Base-by-base conservation (phyloP, 2,113 vertebrate species). In the Esox niger region DNA sequence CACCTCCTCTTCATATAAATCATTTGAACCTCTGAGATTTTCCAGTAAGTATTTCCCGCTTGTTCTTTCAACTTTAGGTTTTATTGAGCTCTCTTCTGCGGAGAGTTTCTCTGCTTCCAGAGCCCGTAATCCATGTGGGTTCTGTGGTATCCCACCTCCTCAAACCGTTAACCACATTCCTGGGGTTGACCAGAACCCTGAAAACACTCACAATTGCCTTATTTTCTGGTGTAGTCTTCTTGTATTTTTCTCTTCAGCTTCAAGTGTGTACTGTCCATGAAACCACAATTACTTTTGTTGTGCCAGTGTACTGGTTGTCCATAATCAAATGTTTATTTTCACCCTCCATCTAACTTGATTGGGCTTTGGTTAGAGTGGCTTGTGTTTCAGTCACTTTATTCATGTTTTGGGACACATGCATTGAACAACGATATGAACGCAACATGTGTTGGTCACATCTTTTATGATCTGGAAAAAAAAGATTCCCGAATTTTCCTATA, bases 31-130 rank as follows among this genome's bases (percentile, higher is more conserved):
- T 62, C 78, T 65, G 31, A 73, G 49, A 62, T 56, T 71, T 60
- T 30, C 21, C 11, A 25, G 46, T 61, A 64, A 66, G 69, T 49
- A n/a, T 67, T 68, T 63, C 49, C 62, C 68, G 29, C 66, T 25
- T 26, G 8, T 27, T 77, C 69, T 46, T 38, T 81, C 60, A 78
- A 8, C 60, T 80, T 77, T 64, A 83, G 75, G 72, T 75, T 62
- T 21, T 1, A 25, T 71, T 25, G 7, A 69, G 46, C 64, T 10
- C 27, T 49, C 17, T 33, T 7, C 23, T 2, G 6, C n/a, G 30
- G 64, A 15, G 52, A 31, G 3, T 23, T 29, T 21, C 21, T 20
- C 31, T 31, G 30, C 11, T 21, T 52, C 68, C 29, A 60, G 30
- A 32, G 7, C 2, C 8, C 32, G 57, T 17, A 20, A 32, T 60